Evolutionary conservation across 1,140 invertebrate genomes (phyloP).

Genomic region (Brachionus calyciflorus): DNA sequence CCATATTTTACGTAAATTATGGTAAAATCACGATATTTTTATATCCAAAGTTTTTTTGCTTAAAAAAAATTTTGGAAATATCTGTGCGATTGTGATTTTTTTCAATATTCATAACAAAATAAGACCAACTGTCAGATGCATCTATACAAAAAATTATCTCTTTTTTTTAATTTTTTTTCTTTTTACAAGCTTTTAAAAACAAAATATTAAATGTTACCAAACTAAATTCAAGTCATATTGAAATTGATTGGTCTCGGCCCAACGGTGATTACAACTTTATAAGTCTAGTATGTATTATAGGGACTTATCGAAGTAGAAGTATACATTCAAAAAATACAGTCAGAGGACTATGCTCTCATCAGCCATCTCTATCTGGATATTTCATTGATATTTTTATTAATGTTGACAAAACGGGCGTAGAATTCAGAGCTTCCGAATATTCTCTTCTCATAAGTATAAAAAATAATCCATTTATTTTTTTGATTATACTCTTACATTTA

Average conservation of each 20-base stretch:
- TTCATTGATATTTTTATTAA: neutral
- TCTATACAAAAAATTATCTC: neutral
- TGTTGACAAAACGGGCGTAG: neutral
- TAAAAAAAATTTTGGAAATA: too few relatives aligned
- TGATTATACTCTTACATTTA: neutral
- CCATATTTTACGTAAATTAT: too few relatives aligned
- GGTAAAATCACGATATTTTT: too few relatives aligned
- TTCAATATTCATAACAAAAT: too few relatives aligned
- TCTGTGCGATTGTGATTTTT: too few relatives aligned
- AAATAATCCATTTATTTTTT: neutral
- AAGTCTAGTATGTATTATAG: neutral
- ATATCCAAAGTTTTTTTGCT: too few relatives aligned
- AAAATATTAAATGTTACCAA: neutral
- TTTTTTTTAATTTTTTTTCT: neutral
- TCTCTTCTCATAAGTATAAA: too few relatives aligned
- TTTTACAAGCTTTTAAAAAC: slow-evolving; percentile 13
- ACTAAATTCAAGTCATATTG: neutral
- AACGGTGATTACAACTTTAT: neutral
- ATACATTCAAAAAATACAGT: neutral
- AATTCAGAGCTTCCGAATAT: too few relatives aligned
- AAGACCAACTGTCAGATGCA: too few relatives aligned
- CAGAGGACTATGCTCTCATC: neutral
- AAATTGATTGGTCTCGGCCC: neutral
- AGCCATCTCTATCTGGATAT: neutral
- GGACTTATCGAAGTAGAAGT: neutral